Conservation (phyloP, 1,140 invertebrate genomes). For the Aphis gossypii region DNA sequence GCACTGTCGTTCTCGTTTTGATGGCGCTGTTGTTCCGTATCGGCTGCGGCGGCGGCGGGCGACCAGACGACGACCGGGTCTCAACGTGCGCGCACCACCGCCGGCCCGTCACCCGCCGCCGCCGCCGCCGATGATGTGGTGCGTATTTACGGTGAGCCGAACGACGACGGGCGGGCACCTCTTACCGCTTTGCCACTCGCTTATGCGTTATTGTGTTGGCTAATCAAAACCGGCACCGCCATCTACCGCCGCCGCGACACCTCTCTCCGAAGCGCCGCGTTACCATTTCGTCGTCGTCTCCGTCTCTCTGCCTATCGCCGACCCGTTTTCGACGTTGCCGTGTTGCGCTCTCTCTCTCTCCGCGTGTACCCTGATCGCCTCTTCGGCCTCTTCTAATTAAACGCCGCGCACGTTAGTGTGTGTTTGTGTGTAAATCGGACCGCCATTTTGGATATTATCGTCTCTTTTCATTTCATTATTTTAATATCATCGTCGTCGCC, state of each 20-base stretch:
- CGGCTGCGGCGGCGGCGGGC: not conserved
- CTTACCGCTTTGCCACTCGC: not conserved
- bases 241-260: conserved; percentile 40
- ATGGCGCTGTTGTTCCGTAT: conserved; percentile 51
- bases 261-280: not conserved
- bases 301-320: not conserved
- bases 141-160: not conserved
- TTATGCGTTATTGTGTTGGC: conserved; percentile 34
- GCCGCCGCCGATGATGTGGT: not conserved
- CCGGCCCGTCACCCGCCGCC: not conserved
- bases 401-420: conserved; percentile 6
- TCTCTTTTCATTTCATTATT: conserved; percentile 30
- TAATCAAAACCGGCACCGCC: conserved; percentile 49
- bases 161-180: not conserved
- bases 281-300: conserved; percentile 18
- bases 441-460: conserved; percentile 55
- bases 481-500: not conserved
- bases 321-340: conserved; percentile 46
- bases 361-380: not conserved
- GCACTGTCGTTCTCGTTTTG: conserved; percentile 56
- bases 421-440: conserved; percentile 5
- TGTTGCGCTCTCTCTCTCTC: not conserved
- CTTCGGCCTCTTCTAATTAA: conserved; percentile 41
- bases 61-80: conserved; percentile 34
- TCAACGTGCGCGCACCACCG: conserved; percentile 3